Conservation (phyloP, 2,113 vertebrate species). For the human region DNA sequence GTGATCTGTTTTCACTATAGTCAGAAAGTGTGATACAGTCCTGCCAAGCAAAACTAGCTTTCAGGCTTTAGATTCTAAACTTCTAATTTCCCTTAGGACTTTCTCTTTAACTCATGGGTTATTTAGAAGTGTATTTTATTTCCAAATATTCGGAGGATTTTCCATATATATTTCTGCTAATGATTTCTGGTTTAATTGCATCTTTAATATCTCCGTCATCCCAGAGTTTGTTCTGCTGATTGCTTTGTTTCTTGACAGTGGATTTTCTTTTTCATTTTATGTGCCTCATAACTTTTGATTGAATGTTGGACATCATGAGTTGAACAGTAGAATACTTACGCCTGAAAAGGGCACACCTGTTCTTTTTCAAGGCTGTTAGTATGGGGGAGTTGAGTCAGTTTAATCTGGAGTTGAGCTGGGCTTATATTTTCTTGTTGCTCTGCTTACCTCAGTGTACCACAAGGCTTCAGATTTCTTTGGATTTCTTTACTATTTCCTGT, state of each 20-base stretch:
- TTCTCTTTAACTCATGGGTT: background rate
- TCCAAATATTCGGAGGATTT: background rate
- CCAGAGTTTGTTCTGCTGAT: background rate
- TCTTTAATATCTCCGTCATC: background rate
- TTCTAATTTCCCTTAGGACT: background rate
- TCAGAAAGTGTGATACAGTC: background rate
- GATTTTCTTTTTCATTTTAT: background rate
- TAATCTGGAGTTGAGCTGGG: background rate
- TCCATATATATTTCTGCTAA: background rate
- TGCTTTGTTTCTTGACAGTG: background rate
- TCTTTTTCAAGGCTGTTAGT: background rate
- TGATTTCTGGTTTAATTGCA: background rate
- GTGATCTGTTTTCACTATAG: background rate
- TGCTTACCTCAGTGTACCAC: background rate
- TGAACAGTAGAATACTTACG: background rate
- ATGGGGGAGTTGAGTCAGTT: background rate
- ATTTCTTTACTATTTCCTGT: background rate
- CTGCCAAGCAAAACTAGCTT: background rate
- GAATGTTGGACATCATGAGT: background rate
- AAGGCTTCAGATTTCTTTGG: background rate
- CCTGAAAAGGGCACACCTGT: background rate
- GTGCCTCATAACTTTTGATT: background rate
- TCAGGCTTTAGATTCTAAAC: background rate
- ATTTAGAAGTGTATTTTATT: background rate
- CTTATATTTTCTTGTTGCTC: background rate